A percentile compares a stretch with the other conserved stretches of the same genome.
These are phyloP conservation scores for Acropternis orthonyx DNA, from an alignment of 2,797 vertebrate genomes.

Conservation along the genomic window DNA sequence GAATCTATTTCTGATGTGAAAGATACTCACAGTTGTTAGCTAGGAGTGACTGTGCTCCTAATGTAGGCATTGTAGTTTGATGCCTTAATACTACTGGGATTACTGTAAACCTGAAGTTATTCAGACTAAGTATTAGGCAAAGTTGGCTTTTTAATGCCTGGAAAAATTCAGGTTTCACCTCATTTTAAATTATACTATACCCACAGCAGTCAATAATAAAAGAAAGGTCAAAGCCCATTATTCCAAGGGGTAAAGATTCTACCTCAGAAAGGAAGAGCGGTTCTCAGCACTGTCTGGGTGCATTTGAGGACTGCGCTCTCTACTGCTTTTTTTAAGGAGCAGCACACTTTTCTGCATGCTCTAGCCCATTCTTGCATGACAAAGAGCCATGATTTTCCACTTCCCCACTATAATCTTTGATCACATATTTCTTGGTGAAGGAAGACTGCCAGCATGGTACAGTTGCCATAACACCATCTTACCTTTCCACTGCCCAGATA, in stretches of 20 bases:
- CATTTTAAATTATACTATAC: background rate
- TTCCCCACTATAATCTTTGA: background rate
- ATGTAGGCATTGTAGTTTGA: background rate
- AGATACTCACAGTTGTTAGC: background rate
- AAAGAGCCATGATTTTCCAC: background rate
- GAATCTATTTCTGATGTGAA: background rate
- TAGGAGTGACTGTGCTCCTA: background rate
- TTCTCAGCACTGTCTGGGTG: background rate
- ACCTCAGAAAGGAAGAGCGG: background rate
- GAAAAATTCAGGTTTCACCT: background rate
- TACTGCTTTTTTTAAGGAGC: background rate
- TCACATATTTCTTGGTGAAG: background rate
- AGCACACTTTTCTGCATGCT: background rate
- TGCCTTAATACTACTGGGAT: background rate
- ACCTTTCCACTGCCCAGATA: background rate
- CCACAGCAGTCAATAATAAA: background rate
- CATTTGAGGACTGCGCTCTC: background rate
- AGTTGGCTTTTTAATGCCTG: background rate
- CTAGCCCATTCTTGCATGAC: background rate
- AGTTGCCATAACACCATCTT: background rate
- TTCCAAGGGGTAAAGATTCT: background rate
- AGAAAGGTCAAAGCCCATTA: background rate
- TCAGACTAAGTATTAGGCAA: background rate
- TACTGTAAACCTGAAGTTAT: background rate
- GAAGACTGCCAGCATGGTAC: background rate